Base-by-base conservation (phyloP, 2,797 vertebrate genomes). In the Clarias laeviceps region DNA sequence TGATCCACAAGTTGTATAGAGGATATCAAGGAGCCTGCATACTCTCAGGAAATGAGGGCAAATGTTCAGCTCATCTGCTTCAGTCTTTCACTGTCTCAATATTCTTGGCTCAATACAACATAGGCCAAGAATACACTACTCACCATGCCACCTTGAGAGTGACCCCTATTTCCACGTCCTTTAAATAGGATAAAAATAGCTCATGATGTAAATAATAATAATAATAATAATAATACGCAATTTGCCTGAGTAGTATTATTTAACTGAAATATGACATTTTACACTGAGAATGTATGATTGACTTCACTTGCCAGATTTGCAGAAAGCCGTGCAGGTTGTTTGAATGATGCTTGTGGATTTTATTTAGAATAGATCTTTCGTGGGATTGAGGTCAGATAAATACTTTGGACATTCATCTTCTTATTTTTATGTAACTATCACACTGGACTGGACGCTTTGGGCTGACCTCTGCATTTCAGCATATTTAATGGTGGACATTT, bases 51-150 rank as follows among this genome's bases (percentile, higher is more conserved):
- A 93, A 90, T 90, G 87, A 92, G 90, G 87, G 88, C 90, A 94
- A 93, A 94, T 90, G 85, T 89, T 93, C 90, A 89, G 84, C 87
- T 88, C 90, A 90, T 93, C 88, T 90, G 88, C 86, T 84, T 90
- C 77, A 80, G 84, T 92, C 88, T 69, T 91, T 91, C 92, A 91
- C 90, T 64, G 85, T 91, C 45, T 12, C 45, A 50, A 50, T 50
- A 50, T 50, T 50, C 87, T 89, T 90, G 89, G 92, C 80, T 87
- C 88, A 84, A 70, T 22, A 54, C 45, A 91, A 88, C 89, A 86
- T 89, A 88, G 85, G 87, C 85, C 89, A 86, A 84, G 66, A 91
- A 90, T 90, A 87, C 80, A 86, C 65, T 69, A 59, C 27, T 70
- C 70, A 85, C 77, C 82, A 79, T 84, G 62, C 85, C 86, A 87